Evolutionary conservation across 2,888 invertebrate species (phyloP).

Genomic region (Lithophane leautieri): DNA sequence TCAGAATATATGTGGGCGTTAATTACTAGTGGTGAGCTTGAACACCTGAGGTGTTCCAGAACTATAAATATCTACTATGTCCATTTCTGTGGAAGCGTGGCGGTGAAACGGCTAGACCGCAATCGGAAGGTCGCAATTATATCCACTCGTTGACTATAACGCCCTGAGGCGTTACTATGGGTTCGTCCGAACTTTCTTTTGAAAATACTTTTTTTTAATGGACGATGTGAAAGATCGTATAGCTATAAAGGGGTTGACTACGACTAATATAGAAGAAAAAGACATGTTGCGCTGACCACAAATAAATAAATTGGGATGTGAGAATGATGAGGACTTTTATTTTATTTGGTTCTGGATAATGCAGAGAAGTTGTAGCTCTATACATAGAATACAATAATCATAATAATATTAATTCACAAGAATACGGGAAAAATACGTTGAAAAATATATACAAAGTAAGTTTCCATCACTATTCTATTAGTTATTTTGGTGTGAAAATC

Average conservation of each 20-base stretch:
- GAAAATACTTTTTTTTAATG: neutral
- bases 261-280: no score
- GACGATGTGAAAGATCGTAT: no score
- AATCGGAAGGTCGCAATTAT: conserved; percentile 79
- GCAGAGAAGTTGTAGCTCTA: no score
- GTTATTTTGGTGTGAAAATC: no score
- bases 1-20: conserved; percentile 40
- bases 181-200: neutral
- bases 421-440: no score
- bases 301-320: no score
- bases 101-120: conserved; percentile 71
- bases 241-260: no score
- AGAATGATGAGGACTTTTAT: neutral
- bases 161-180: conserved; percentile 58
- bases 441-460: no score
- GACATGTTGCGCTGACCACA: no score
- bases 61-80: conserved; percentile 66
- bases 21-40: conserved; percentile 36
- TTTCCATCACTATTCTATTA: no score
- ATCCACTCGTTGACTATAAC: conserved; percentile 72
- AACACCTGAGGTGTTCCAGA: conserved; percentile 52
- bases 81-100: conserved; percentile 69
- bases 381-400: no score
- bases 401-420: no score
- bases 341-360: neutral